Evolutionary conservation across 1,140 invertebrate genomes (phyloP).

Genomic region (Eulimnadia texana): DNA sequence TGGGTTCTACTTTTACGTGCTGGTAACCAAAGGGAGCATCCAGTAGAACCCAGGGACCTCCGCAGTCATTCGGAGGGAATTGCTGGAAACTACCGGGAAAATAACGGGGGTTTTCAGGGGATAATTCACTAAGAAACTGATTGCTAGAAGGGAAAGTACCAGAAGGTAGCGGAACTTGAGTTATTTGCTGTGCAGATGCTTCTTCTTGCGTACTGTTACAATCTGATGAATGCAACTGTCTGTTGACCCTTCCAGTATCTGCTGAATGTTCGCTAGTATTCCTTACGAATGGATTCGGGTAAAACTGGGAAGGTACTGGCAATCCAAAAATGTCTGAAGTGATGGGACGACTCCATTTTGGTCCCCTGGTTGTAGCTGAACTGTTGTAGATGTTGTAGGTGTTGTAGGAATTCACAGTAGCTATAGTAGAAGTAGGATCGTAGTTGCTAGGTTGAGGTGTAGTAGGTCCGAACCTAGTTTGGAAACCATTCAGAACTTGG

Average conservation of each 20-base stretch:
- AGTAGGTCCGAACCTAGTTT: no score
- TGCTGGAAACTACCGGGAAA: not conserved
- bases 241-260: not conserved
- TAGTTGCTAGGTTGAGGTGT: not conserved
- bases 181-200: not conserved
- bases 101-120: not conserved
- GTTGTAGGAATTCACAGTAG: not conserved
- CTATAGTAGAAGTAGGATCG: not conserved
- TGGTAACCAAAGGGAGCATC: not conserved
- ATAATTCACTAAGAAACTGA: not conserved
- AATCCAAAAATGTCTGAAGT: not conserved
- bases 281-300: not conserved
- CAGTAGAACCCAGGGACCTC: constrained; percentile 3
- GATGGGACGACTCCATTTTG: not conserved
- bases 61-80: not conserved
- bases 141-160: not conserved
- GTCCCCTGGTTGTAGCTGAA: not conserved
- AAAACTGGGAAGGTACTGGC: not conserved
- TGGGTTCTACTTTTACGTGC: constrained; percentile 3
- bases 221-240: not conserved
- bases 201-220: not conserved
- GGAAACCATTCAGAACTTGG: no score
- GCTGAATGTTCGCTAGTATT: not conserved
- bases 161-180: not conserved
- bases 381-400: not conserved